These are phyloP conservation scores for Apomyelois bistriatella DNA, from an alignment of 2,888 invertebrate genomes.

Conservation along the genomic window DNA sequence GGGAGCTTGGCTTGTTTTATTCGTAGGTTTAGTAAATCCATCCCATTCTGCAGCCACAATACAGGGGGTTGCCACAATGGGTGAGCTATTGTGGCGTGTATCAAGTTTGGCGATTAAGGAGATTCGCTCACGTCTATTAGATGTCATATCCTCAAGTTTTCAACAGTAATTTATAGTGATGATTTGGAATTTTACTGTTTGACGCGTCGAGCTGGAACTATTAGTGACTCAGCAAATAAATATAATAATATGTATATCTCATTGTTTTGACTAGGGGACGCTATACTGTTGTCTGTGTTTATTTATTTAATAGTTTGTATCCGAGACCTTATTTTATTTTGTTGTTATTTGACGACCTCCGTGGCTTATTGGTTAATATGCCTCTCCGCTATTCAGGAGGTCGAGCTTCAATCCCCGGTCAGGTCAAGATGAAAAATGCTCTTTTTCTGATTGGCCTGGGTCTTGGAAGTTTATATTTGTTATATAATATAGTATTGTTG, in stretches of 20 bases:
- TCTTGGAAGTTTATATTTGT: too few species aligned
- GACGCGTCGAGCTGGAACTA: neutral
- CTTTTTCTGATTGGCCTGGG: too few species aligned
- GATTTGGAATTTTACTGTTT: slow-evolving; percentile 10
- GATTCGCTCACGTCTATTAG: slow-evolving; percentile 44
- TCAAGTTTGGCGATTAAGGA: slow-evolving; percentile 65
- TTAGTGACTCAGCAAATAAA: slow-evolving; percentile 1
- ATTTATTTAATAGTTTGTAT: neutral
- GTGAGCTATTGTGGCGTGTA: slow-evolving; percentile 59
- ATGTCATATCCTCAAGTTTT: slow-evolving; percentile 28
- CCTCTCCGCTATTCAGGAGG: too few species aligned
- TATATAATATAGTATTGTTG: too few species aligned
- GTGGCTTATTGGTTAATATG: too few species aligned
- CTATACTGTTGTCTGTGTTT: too few species aligned
- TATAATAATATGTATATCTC: too few species aligned
- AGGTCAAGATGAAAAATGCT: too few species aligned
- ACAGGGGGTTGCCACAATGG: slow-evolving; percentile 66
- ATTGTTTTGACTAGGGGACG: too few species aligned
- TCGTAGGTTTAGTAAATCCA: slow-evolving; percentile 62
- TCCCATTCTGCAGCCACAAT: slow-evolving; percentile 67
- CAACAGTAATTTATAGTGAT: slow-evolving; percentile 10
- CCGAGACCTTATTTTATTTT: neutral
- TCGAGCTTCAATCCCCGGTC: too few species aligned
- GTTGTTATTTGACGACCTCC: too few species aligned
- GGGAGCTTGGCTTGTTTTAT: slow-evolving; percentile 62